A percentile compares a stretch with the other conserved stretches of the same genome.
Evolutionary conservation across 2,797 vertebrate genomes (phyloP).

Genomic region (Sphaeramia orbicularis): DNA sequence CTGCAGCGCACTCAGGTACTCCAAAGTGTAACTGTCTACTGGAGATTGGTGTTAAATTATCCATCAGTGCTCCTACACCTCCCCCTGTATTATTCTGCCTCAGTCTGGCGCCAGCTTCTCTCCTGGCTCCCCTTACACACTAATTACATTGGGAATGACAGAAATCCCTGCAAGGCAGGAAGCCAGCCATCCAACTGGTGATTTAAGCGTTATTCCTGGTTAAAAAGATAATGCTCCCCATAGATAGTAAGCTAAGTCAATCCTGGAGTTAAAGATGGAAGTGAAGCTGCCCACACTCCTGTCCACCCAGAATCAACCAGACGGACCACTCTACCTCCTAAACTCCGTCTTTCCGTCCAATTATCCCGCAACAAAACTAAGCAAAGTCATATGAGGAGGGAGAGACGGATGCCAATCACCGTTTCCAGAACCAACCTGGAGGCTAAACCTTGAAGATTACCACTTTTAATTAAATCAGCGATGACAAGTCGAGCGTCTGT

Average conservation of each 20-base stretch:
- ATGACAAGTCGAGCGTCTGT: neutral
- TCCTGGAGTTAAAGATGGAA: slow-evolving; percentile 22
- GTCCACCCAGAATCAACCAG: slow-evolving; percentile 15
- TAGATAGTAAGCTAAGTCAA: slow-evolving; percentile 2
- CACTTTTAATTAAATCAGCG: slow-evolving; percentile 37
- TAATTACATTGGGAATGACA: slow-evolving; percentile 71
- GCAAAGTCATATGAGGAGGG: neutral
- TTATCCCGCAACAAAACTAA: slow-evolving; percentile 1
- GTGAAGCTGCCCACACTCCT: slow-evolving; percentile 2
- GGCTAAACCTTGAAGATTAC: slow-evolving; percentile 13
- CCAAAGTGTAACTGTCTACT: slow-evolving; percentile 27
- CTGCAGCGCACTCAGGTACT: slow-evolving; percentile 35
- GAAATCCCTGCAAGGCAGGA: slow-evolving; percentile 52
- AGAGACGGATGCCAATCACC: slow-evolving; percentile 5
- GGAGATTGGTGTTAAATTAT: slow-evolving; percentile 58
- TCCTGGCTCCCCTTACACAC: slow-evolving; percentile 56
- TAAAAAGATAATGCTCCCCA: slow-evolving; percentile 26
- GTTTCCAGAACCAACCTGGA: slow-evolving; percentile 24
- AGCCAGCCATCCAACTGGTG: slow-evolving; percentile 14
- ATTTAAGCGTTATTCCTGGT: slow-evolving; percentile 44
- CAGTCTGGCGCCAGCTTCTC: slow-evolving; percentile 31
- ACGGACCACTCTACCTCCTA: neutral
- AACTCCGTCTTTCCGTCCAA: slow-evolving; percentile 11
- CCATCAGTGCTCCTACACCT: slow-evolving; percentile 48
- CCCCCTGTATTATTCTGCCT: slow-evolving; percentile 34